phyloP scores from a whole-genome alignment of 2,888 invertebrate genomes.

The Danaus chrysippus region DNA sequence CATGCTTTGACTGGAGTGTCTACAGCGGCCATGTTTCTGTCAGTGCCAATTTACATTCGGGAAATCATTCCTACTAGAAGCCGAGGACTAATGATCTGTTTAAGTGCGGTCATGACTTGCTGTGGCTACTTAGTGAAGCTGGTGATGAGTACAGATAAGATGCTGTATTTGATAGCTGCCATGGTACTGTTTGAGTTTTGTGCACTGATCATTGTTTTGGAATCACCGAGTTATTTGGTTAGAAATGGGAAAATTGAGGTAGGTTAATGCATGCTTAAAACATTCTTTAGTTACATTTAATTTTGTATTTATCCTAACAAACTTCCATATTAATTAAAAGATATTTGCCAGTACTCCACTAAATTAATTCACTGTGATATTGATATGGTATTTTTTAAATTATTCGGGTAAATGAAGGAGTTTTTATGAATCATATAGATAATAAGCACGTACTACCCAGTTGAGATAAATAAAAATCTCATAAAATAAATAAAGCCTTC shows the following conservation, averaged over 20 bases:
- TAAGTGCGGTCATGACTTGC: slow-evolving; percentile 51
- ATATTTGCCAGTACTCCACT: too few species aligned
- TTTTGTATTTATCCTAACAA: too few species aligned
- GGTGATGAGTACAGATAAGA: slow-evolving; percentile 42
- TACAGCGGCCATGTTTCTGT: slow-evolving; percentile 53
- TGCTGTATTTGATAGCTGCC: slow-evolving; percentile 51
- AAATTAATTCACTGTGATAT: too few species aligned
- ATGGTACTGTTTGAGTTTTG: slow-evolving; percentile 52
- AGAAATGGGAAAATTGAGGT: slow-evolving; percentile 56
- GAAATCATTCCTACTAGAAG: slow-evolving; percentile 46
- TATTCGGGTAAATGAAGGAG: too few species aligned
- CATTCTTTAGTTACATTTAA: too few species aligned
- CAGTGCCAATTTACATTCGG: slow-evolving; percentile 54
- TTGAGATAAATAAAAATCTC: background rate
- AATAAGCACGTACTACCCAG: background rate
- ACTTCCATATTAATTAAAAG: too few species aligned
- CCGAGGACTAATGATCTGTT: slow-evolving; percentile 43
- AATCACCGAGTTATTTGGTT: slow-evolving; percentile 59
- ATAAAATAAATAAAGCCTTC: background rate
- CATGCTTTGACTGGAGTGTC: slow-evolving; percentile 55
- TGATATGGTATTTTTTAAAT: too few species aligned
- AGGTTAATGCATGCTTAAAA: slow-evolving; percentile 20
- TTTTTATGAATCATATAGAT: too few species aligned
- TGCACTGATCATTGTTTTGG: slow-evolving; percentile 47
- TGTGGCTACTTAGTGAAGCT: slow-evolving; percentile 53